Base-by-base conservation (phyloP, 1,140 invertebrate species). In the Pseudomyrmex gracilis region DNA sequence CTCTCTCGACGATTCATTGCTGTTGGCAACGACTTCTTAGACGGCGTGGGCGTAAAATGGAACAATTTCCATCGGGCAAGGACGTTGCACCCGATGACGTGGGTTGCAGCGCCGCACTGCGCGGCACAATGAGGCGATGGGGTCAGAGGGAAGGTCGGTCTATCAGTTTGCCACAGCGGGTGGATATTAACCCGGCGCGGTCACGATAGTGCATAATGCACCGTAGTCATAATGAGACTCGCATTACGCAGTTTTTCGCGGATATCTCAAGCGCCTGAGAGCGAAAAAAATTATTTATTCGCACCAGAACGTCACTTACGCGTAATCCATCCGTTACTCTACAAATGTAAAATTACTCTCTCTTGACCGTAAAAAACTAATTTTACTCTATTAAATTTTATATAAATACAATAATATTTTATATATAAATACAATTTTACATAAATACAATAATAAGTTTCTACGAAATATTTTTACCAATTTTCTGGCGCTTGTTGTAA, bases 61-160 rank as follows among this genome's bases (percentile, higher is more conserved):
- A 58, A 57, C 83, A 71, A 82, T 85, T 80, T 84, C 51, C 66
- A 70, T 84, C 67, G 22, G 34, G 64, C 47, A 49, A 60, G 63
- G 73, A 68, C 61, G 47, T 84, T 68, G 63, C 73, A 63, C 73
- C 61, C 68, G 76, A 71, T 58, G 45, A 51, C 47, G 76, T 53
- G 64, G 34, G 76, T 20, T 49, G 76, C 55, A 80, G 71, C 66
- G 66, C 76, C 76, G 76, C 64, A 78, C 64, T 78, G 76, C 64
- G 64, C 64, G 76, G 20, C 43, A 66, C 76, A 78, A 78, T 53
- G 34, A 58, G n/a, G 64, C 66, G 53, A 71, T 80, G 64, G 76
- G 60, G 66, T 49, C 67, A 66, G 47, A 15, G 60, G 43, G 20
- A 20, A 34, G 73, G 61, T 76, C n/a, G 74, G 74, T 70, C 76